These are phyloP conservation scores for Allolobophora icterica DNA, from an alignment of 2,888 invertebrate genomes.

Conservation along the genomic window DNA sequence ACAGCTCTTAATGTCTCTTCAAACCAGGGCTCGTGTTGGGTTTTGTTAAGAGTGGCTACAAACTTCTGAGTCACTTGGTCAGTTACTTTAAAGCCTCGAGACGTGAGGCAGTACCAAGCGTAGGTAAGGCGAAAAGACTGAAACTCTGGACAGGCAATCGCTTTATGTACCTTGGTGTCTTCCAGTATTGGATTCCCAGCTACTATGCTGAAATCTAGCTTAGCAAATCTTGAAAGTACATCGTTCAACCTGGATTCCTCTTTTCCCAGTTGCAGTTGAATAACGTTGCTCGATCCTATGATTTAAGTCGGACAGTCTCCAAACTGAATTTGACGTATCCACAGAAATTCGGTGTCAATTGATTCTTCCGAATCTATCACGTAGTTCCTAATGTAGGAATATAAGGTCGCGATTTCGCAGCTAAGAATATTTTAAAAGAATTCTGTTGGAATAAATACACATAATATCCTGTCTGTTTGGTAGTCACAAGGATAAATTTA, in stretches of 20 bases:
- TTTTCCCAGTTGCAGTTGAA: neutral
- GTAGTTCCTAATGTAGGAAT: neutral
- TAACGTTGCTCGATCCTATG: slow-evolving; percentile 6
- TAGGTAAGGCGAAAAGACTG: neutral
- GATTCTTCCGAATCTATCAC: neutral
- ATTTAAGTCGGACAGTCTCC: neutral
- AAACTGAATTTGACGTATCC: neutral
- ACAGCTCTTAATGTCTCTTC: neutral
- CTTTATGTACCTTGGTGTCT: neutral
- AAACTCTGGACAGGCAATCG: neutral
- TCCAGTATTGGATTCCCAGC: neutral
- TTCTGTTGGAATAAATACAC: neutral
- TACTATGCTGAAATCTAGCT: neutral
- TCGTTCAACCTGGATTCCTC: neutral
- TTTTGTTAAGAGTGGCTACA: neutral
- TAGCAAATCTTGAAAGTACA: neutral
- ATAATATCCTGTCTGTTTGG: neutral
- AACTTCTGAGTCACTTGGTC: neutral
- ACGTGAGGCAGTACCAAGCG: neutral
- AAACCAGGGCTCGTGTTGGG: neutral
- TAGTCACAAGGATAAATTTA: neutral
- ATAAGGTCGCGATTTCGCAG: neutral
- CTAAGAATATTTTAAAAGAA: neutral
- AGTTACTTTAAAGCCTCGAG: neutral
- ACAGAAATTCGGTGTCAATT: neutral